These are phyloP conservation scores for Galeopsomyia nigrocyanea DNA, from an alignment of 2,888 invertebrate species.

Conservation along the genomic window DNA sequence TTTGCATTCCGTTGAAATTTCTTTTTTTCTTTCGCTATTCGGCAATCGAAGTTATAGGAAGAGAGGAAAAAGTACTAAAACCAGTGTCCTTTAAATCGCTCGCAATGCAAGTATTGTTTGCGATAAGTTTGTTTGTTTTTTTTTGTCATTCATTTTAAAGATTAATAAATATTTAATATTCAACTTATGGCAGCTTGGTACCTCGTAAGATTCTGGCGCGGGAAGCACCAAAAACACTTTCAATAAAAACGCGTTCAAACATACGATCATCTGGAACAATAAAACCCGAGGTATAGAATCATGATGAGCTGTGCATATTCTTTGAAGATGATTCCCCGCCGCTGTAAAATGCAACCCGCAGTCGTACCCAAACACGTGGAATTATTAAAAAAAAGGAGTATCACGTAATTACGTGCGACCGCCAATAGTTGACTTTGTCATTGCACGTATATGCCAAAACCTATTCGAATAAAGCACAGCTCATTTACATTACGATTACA, in stretches of 20 bases:
- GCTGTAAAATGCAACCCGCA: too few species aligned
- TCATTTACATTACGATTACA: conserved; percentile 27
- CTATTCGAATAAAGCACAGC: conserved; percentile 26
- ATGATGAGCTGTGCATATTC: conserved; percentile 17
- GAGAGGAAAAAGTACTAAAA: conserved; percentile 39
- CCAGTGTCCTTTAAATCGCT: conserved; percentile 3
- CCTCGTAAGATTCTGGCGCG: conserved; percentile 36
- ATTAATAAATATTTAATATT: conserved; percentile 49
- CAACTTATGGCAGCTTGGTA: conserved; percentile 42
- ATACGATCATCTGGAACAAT: conserved; percentile 37
- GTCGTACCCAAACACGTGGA: too few species aligned
- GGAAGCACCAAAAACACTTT: conserved; percentile 38
- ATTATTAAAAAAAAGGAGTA: too few species aligned
- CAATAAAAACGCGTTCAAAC: conserved; percentile 36
- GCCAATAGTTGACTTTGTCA: too few species aligned
- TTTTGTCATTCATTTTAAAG: conserved; percentile 27
- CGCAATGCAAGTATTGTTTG: conserved; percentile 31
- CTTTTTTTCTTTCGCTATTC: not conserved
- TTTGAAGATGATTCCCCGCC: too few species aligned
- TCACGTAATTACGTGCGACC: too few species aligned
- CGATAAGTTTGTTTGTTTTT: conserved; percentile 29
- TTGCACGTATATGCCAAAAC: conserved; percentile 5
- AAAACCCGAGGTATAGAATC: conserved; percentile 30
- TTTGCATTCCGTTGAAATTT: not conserved
- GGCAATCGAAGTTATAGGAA: conserved; percentile 10